Evolutionary conservation across 1,140 invertebrate genomes (phyloP).

Genomic region (Calephelis virginiensis): DNA sequence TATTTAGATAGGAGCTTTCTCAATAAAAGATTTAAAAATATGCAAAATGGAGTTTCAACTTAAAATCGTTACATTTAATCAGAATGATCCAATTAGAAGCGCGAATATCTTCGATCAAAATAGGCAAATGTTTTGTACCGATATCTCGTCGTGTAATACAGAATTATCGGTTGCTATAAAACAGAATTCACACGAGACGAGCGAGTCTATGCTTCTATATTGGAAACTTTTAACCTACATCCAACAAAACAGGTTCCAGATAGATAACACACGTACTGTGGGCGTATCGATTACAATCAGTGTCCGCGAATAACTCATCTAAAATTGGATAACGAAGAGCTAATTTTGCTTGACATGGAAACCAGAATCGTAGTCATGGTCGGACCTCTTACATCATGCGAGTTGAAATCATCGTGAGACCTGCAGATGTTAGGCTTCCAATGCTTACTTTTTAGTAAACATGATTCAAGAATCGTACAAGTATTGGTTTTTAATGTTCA

Average conservation of each 20-base stretch:
- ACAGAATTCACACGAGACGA: background rate
- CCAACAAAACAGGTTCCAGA: conserved; percentile 13
- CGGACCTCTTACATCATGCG: conserved; percentile 13
- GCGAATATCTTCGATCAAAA: no score
- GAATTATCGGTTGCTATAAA: background rate
- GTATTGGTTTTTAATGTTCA: no score
- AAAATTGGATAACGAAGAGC: background rate
- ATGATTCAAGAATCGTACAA: no score
- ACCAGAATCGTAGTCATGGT: background rate
- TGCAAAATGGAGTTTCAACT: no score
- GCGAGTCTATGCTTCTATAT: background rate
- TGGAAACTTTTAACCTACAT: conserved; percentile 11
- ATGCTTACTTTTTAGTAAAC: no score
- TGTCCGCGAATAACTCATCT: background rate
- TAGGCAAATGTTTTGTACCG: no score
- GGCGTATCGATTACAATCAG: conserved; percentile 12
- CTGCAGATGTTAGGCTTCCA: background rate
- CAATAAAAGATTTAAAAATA: no score
- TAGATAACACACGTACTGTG: conserved; percentile 13
- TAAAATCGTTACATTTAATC: no score
- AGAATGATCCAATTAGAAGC: no score
- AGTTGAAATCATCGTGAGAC: conserved; percentile 7
- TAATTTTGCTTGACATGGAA: conserved; percentile 5
- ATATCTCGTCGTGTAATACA: background rate
- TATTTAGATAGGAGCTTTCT: no score